phyloP scores from a whole-genome alignment of 2,113 vertebrate species.

The Lasiurus cinereus region DNA sequence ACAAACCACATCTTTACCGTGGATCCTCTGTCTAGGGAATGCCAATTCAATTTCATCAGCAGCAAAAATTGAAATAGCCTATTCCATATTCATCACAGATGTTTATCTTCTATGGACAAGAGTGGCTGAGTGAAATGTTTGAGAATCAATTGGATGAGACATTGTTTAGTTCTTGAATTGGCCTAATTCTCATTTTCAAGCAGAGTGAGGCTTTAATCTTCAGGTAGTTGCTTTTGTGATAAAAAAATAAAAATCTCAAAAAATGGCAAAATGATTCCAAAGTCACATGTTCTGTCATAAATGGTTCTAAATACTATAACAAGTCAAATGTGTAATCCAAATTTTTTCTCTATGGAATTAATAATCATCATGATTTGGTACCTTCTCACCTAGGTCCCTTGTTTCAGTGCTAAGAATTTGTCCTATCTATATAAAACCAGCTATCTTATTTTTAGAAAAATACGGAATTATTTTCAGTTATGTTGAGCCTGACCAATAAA shows the following conservation, averaged over 20 bases:
- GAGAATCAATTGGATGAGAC: constrained; percentile 31
- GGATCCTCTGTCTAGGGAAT: not conserved
- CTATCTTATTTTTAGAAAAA: constrained; percentile 26
- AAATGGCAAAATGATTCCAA: not conserved
- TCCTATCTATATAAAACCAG: not conserved
- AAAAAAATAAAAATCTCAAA: constrained; percentile 18
- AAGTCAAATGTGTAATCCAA: not conserved
- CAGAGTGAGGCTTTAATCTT: not conserved
- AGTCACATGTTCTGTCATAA: not conserved
- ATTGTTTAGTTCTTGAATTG: constrained; percentile 56
- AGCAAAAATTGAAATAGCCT: not conserved
- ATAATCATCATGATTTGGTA: not conserved
- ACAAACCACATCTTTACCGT: not conserved
- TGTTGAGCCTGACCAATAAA: not conserved
- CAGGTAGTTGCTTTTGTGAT: not conserved
- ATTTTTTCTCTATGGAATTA: not conserved
- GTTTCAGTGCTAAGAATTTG: not conserved
- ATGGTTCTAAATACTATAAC: not conserved
- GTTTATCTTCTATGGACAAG: constrained; percentile 12
- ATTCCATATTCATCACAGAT: constrained; percentile 42
- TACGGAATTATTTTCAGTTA: constrained; percentile 26
- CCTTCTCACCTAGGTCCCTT: not conserved
- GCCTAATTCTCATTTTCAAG: constrained; percentile 46
- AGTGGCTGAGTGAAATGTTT: not conserved
- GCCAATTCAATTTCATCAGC: constrained; percentile 22